Base-by-base conservation (phyloP, 2,113 vertebrate genomes). In the Dasyurus viverrinus region DNA sequence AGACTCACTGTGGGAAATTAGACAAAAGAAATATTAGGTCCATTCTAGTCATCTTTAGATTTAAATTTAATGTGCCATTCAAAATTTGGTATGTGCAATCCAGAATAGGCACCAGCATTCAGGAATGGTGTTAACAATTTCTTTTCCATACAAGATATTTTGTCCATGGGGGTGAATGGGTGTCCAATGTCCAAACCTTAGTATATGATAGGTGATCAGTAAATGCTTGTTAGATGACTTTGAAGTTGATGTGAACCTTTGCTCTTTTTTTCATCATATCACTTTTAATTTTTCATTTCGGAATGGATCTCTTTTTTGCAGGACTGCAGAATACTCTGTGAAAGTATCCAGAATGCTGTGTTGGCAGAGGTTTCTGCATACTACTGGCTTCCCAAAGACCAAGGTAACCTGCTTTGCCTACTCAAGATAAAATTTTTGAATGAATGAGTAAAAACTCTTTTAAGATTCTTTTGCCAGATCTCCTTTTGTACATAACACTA, bases 301-400 rank as follows among this genome's bases (percentile, higher is more conserved):
- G 95, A 97, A 95, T 95, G 68, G 96, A 26, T 53, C 68, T 1
- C 1, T 95, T 54, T 84, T 91, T 97, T 97, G 11, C 95, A 99
- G 99, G 99, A 99, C 42, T 98, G 97, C 91, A 98, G 95, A 96
- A 98, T 97, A 94, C 95, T 99, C 92, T 97, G 99, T 16, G 99
- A 99, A 50, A 98, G 98, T 57, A 97, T 99, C 91, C 97, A 98
- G 96, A 99, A 98, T 97, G 98, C 98, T 0, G 92, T 99, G 68
- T 97, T 99, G 93, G 98, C 98, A 89, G 96, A 99, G 95, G 98
- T 98, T 53, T 98, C 99, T 0, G 98, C 99, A 2, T 99, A 99
- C 94, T 99, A 99, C 98, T 99, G 99, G 98, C 98, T 99, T 7
- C 99, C 99, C 0, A 99, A 99, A 98, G 98, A 99, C 93, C 99